phyloP scores from a whole-genome alignment of 2,888 invertebrate genomes.

The Ariolimax columbianus region DNA sequence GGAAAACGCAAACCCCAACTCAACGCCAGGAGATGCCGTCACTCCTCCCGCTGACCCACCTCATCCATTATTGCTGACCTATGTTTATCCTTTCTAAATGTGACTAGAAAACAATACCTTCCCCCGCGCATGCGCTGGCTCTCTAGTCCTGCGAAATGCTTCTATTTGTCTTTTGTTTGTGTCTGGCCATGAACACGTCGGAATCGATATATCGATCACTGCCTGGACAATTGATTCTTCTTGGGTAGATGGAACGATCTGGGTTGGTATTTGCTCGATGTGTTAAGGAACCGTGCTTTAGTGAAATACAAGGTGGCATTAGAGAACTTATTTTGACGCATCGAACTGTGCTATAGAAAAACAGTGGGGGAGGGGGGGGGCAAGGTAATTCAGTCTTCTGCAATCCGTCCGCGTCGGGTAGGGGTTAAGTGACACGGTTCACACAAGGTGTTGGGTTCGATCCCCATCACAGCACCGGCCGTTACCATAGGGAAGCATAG shows the following conservation, averaged over 20 bases:
- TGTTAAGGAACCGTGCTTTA: neutral
- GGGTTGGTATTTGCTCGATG: neutral
- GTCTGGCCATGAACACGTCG: neutral
- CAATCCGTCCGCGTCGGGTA: no score
- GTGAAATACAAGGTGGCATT: neutral
- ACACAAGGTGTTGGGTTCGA: no score
- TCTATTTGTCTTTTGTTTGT: neutral
- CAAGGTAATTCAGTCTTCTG: no score
- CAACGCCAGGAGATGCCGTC: neutral
- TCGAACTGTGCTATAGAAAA: no score
- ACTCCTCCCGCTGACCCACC: neutral
- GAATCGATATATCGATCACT: slow-evolving; percentile 14
- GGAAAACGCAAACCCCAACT: neutral
- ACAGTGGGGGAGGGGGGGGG: no score
- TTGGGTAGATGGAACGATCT: neutral
- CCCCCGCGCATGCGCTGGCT: neutral
- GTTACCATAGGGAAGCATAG: no score
- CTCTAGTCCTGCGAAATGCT: neutral
- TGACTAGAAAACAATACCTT: neutral
- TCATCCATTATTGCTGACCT: neutral
- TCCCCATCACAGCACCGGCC: no score
- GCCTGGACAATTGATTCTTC: neutral
- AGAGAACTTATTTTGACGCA: neutral
- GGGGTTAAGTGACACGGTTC: no score
- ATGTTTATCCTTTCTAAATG: neutral